A percentile compares a stretch with the other conserved stretches of the same genome.
Evolutionary conservation across 2,888 invertebrate species (phyloP).

Genomic region (Rotaria magnacalcarata): DNA sequence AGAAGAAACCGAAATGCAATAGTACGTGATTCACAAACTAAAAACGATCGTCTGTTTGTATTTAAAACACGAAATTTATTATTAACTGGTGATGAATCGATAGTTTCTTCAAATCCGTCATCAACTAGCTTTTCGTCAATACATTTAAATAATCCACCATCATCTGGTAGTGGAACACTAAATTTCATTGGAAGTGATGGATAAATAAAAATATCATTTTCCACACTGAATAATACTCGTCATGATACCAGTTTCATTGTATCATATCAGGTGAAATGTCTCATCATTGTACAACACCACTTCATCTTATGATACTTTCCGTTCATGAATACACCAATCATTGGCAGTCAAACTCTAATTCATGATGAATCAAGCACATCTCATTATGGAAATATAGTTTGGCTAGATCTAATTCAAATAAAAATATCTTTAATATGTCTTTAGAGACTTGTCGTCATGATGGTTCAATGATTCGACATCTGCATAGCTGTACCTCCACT

Average conservation of each 20-base stretch:
- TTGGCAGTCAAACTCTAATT: slow-evolving; percentile 79
- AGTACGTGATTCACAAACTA: slow-evolving; percentile 86
- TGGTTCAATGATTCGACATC: slow-evolving; percentile 32
- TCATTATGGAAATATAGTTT: slow-evolving; percentile 53
- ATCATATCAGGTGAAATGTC: slow-evolving; percentile 64
- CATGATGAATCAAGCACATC: slow-evolving; percentile 90
- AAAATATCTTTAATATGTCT: not conserved
- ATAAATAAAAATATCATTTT: not conserved
- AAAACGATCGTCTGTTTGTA: slow-evolving; percentile 97
- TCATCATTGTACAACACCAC: slow-evolving; percentile 70
- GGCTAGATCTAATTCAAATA: not conserved
- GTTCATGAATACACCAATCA: slow-evolving; percentile 61
- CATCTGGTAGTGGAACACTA: not conserved
- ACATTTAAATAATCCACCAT: not conserved
- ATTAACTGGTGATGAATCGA: slow-evolving; percentile 69
- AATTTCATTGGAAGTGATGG: not conserved
- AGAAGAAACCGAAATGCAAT: slow-evolving; percentile 83
- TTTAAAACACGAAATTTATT: slow-evolving; percentile 88
- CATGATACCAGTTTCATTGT: slow-evolving; percentile 80
- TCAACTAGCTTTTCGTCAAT: not conserved
- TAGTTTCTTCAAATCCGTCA: not conserved
- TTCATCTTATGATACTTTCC: slow-evolving; percentile 73
- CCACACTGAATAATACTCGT: not conserved
- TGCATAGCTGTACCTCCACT: slow-evolving; percentile 64
- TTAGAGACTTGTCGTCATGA: slow-evolving; percentile 24